Percentiles rank a stretch among this genome's conserved stretches.
Conservation (phyloP, 2,888 invertebrate genomes). For the Eupithecia exiguata region DNA sequence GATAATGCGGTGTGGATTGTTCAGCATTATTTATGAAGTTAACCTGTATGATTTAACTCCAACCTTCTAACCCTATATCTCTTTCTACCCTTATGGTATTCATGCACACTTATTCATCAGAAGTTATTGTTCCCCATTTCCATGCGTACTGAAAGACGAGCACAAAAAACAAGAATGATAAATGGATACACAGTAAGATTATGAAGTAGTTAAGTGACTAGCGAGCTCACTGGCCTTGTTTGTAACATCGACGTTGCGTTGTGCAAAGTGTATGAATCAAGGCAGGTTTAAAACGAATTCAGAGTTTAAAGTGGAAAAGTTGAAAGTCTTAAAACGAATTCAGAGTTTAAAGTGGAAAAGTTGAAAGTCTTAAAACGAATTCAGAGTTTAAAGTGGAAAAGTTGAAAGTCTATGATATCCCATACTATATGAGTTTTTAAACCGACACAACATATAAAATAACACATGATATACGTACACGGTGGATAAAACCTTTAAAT, state of each 20-base stretch:
- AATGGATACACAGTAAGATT: neutral
- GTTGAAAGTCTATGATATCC: neutral
- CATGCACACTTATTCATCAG: neutral
- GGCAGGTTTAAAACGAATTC: too few relatives aligned
- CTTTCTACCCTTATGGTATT: neutral
- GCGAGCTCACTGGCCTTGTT: slow-evolving; percentile 3
- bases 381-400: neutral
- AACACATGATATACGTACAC: neutral
- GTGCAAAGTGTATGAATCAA: neutral
- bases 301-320: too few relatives aligned
- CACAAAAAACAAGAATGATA: neutral
- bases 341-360: too few relatives aligned
- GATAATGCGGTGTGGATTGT: too few relatives aligned
- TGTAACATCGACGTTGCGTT: neutral
- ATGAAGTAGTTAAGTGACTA: neutral
- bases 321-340: too few relatives aligned
- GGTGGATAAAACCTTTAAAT: neutral
- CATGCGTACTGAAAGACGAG: neutral
- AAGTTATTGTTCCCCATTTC: neutral
- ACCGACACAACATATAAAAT: neutral
- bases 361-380: neutral
- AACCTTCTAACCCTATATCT: neutral
- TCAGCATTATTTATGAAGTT: too few relatives aligned
- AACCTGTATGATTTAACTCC: too few relatives aligned
- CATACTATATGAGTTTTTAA: neutral